Evolutionary conservation across 92 coral and sea anemone genomes (phyloP).

Genomic region (Anthopleura xanthogrammica): DNA sequence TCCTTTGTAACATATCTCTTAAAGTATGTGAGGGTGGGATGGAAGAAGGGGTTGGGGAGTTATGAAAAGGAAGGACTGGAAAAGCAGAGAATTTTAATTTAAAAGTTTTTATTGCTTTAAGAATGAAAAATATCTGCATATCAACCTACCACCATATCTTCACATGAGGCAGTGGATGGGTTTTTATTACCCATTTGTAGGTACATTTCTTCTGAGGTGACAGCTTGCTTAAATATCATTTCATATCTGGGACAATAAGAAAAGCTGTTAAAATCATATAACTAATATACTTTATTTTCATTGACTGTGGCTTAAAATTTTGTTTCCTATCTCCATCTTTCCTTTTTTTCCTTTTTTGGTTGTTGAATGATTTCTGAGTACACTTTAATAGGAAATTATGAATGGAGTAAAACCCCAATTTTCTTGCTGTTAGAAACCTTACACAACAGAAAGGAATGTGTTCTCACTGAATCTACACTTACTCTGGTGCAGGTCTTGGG

Average conservation of each 20-base stretch:
- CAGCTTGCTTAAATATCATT: slow-evolving; percentile 84
- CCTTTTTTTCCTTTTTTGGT: neutral
- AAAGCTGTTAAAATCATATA: too few species aligned
- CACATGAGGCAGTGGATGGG: slow-evolving; percentile 91
- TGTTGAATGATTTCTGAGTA: too few species aligned
- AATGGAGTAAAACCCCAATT: too few species aligned
- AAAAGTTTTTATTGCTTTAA: neutral
- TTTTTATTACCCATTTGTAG: slow-evolving; percentile 78
- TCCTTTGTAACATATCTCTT: too few species aligned
- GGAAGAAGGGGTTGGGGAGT: too few species aligned
- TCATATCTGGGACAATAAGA: slow-evolving; percentile 66
- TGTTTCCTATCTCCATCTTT: neutral
- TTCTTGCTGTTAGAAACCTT: neutral
- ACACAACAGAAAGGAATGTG: neutral
- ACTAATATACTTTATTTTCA: neutral
- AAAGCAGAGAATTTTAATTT: too few species aligned
- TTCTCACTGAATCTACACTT: slow-evolving; percentile 19
- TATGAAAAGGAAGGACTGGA: too few species aligned
- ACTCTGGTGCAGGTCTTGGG: slow-evolving; percentile 91
- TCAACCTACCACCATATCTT: slow-evolving; percentile 79
- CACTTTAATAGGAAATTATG: too few species aligned
- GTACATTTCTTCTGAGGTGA: slow-evolving; percentile 88
- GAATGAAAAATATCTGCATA: too few species aligned
- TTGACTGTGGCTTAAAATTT: neutral
- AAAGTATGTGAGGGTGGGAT: too few species aligned